phyloP scores from a whole-genome alignment of 2,113 vertebrate species.

The Pardalotus punctatus region DNA sequence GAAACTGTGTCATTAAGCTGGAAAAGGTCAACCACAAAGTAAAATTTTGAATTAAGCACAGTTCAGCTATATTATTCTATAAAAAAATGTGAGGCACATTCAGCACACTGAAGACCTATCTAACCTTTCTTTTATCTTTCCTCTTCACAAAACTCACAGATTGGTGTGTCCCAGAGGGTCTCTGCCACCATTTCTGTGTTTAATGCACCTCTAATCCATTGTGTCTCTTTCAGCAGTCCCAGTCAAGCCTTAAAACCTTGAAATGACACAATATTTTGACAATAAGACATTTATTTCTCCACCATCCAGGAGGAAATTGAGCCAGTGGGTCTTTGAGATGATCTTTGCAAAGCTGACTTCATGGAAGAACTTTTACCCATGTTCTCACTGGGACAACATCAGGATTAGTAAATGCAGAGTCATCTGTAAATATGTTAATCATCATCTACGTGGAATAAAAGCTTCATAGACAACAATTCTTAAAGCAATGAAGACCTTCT shows the following conservation, averaged over 20 bases:
- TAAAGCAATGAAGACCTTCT: background rate
- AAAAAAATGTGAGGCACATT: background rate
- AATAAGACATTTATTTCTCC: background rate
- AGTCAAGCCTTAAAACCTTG: background rate
- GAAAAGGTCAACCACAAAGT: constrained; percentile 28
- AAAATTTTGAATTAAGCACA: background rate
- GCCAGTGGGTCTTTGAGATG: background rate
- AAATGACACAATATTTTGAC: background rate
- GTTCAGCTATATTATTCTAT: background rate
- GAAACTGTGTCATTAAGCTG: constrained; percentile 4
- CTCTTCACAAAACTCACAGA: background rate
- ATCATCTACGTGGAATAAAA: background rate
- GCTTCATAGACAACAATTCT: background rate
- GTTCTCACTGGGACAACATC: background rate
- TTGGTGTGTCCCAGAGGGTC: background rate
- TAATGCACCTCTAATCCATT: background rate
- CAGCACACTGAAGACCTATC: background rate
- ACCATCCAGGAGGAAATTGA: background rate
- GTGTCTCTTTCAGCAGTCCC: background rate
- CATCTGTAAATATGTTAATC: background rate
- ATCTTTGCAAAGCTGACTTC: background rate
- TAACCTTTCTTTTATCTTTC: background rate
- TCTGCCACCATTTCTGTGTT: background rate
- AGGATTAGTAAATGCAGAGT: background rate
- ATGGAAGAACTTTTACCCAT: background rate